Base-by-base conservation (phyloP, 2,797 vertebrate species). In the Sebastes goodei region DNA sequence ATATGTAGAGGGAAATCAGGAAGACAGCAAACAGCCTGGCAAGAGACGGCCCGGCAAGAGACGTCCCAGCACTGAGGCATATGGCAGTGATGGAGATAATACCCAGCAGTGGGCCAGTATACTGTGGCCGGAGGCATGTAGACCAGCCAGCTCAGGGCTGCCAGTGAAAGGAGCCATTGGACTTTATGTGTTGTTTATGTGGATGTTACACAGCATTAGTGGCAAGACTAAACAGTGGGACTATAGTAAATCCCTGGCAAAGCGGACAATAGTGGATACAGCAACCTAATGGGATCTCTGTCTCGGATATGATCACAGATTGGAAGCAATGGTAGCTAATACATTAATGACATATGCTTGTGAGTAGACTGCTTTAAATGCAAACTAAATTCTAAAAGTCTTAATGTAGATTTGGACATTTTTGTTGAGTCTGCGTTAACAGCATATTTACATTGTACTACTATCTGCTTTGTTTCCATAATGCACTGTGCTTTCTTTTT, bases 51-150 rank as follows among this genome's bases (percentile, higher is more conserved):
- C 15, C 42, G 42, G 15, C 42, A 49, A 69, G 74, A 86, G 77
- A 84, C 4, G 2, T 35, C 46, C 71, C 52, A 67, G 78, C 65
- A 49, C 86, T 38, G 70, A 80, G 79, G 71, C 85, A 86, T 81
- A 87, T 84, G 89, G 90, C 63, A 75, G 74, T 55, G 85, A 83
- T 71, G 68, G 79, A 82, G 79, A 82, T 74, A 85, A 87, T 82
- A 83, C 76, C 35, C 78, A 80, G 55, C 73, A 78, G 71, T 60
- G 74, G 53, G 78, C 67, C 74, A 62, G 23, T 33, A 46, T 23
- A 67, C 74, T 42, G 76, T 64, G 61, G 68, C 81, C 82, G 67
- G 76, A 86, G 79, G 85, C 75, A n/a, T 38, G 35, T 55, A 7
- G 68, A 65, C 52, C 63, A 67, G 67, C 59, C 76, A 76, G 69